phyloP scores from a whole-genome alignment of 2,888 invertebrate genomes.

The Junonia oenone region DNA sequence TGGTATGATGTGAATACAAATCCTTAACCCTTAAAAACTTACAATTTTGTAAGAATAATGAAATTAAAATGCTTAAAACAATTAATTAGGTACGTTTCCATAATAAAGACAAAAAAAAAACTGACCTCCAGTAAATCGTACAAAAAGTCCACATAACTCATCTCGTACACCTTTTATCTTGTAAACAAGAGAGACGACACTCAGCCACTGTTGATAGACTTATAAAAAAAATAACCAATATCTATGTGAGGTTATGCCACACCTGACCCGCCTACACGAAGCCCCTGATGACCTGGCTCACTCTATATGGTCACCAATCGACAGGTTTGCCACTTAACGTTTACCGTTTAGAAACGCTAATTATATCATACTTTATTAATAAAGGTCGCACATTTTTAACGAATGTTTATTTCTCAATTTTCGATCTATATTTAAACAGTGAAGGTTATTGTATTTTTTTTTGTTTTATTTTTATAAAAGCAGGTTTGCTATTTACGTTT shows the following conservation, averaged over 20 bases:
- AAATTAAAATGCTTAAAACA: too few species aligned
- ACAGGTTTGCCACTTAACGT: constrained; percentile 37
- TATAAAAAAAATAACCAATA: constrained; percentile 51
- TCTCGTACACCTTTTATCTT: constrained; percentile 33
- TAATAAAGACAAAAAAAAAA: background rate
- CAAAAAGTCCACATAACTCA: constrained; percentile 66
- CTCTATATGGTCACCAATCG: constrained; percentile 59
- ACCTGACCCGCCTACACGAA: constrained; percentile 59
- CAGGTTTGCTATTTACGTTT: background rate
- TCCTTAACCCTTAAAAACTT: too few species aligned
- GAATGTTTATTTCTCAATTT: background rate
- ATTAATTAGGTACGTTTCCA: background rate
- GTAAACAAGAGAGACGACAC: constrained; percentile 25
- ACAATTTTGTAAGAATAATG: too few species aligned
- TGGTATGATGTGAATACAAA: too few species aligned
- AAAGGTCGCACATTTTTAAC: background rate
- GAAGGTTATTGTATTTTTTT: background rate
- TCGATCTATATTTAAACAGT: background rate
- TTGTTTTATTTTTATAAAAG: background rate
- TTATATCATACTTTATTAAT: background rate
- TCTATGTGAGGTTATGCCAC: constrained; percentile 51
- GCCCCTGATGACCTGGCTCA: constrained; percentile 42
- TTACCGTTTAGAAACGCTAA: constrained; percentile 6
- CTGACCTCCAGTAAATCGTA: constrained; percentile 66
- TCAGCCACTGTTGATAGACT: constrained; percentile 10